Evolutionary conservation across 2,113 vertebrate genomes (phyloP).

Genomic region (Daphoenositta chrysoptera): DNA sequence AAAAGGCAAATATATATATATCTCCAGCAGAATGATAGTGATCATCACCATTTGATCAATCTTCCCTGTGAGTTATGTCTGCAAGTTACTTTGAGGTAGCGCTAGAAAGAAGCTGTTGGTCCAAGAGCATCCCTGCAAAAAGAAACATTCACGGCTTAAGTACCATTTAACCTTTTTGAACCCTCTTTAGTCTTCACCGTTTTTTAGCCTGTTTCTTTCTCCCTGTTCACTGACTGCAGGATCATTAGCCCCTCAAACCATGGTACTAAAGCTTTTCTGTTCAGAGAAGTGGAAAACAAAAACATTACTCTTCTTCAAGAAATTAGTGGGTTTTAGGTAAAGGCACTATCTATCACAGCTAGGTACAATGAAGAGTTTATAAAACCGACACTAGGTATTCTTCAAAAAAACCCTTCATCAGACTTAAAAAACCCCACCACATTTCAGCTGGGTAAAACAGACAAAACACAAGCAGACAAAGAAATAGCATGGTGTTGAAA

Average conservation of each 20-base stretch:
- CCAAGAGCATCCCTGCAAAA: slow-evolving; percentile 66
- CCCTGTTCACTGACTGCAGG: not conserved
- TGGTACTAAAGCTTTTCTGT: not conserved
- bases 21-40: slow-evolving; percentile 44
- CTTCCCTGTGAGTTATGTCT: slow-evolving; percentile 65
- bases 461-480: not conserved
- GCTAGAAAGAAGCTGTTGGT: slow-evolving; percentile 66
- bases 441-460: not conserved
- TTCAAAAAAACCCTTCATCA: not conserved
- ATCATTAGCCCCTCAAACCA: not conserved
- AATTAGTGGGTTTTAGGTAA: not conserved
- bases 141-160: slow-evolving; percentile 50
- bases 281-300: not conserved
- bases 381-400: not conserved
- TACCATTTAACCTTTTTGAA: slow-evolving; percentile 5
- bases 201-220: not conserved
- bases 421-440: not conserved
- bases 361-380: not conserved
- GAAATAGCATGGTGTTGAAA: rapidly evolving
- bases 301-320: not conserved
- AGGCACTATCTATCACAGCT: slow-evolving; percentile 26
- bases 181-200: not conserved
- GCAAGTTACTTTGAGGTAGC: slow-evolving; percentile 67
- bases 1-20: slow-evolving; percentile 33
- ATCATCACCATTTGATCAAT: slow-evolving; percentile 55